Percentiles rank a stretch among this genome's conserved stretches.
Conservation (phyloP, 1,140 invertebrate species). For the Drosophila hydei region DNA sequence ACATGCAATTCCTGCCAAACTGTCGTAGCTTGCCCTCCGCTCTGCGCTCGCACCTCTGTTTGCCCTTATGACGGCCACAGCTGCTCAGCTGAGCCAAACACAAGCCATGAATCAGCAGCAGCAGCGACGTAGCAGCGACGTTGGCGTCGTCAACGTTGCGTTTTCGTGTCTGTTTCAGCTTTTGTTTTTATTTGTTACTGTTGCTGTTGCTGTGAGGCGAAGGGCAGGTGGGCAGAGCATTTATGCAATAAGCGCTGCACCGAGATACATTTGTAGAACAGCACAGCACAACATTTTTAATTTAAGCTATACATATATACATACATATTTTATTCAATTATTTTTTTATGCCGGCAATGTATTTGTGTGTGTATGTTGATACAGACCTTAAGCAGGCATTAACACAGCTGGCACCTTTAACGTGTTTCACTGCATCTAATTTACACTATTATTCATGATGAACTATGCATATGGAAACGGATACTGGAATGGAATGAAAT, state of each 20-base stretch:
- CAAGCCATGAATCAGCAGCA: slow-evolving; percentile 42
- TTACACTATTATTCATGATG: too few relatives aligned
- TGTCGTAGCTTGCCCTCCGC: slow-evolving; percentile 11
- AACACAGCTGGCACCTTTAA: too few relatives aligned
- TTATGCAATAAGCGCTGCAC: slow-evolving; percentile 40
- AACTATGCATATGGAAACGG: too few relatives aligned
- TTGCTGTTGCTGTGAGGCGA: slow-evolving; percentile 13
- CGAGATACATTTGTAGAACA: slow-evolving; percentile 46
- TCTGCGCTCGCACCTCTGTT: not conserved
- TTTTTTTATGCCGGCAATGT: slow-evolving; percentile 21
- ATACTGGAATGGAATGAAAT: too few relatives aligned
- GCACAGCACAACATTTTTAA: slow-evolving; percentile 8
- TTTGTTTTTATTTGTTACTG: slow-evolving; percentile 8
- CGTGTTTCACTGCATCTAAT: too few relatives aligned
- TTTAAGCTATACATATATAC: not conserved
- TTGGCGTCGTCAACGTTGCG: slow-evolving; percentile 19
- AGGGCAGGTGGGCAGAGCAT: slow-evolving; percentile 16
- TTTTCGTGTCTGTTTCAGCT: slow-evolving; percentile 26
- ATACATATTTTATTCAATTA: not conserved
- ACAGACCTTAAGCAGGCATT: slow-evolving; percentile 9
- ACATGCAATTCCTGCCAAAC: slow-evolving; percentile 22
- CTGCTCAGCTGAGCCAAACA: slow-evolving; percentile 37
- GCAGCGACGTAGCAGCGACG: slow-evolving; percentile 3
- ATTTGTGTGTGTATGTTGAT: slow-evolving; percentile 7
- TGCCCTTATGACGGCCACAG: slow-evolving; percentile 10